Evolutionary conservation across 2,888 invertebrate genomes (phyloP), one percentile per base, ranked within the genome.

Genomic region (Kryphioiulus occultus): DNA sequence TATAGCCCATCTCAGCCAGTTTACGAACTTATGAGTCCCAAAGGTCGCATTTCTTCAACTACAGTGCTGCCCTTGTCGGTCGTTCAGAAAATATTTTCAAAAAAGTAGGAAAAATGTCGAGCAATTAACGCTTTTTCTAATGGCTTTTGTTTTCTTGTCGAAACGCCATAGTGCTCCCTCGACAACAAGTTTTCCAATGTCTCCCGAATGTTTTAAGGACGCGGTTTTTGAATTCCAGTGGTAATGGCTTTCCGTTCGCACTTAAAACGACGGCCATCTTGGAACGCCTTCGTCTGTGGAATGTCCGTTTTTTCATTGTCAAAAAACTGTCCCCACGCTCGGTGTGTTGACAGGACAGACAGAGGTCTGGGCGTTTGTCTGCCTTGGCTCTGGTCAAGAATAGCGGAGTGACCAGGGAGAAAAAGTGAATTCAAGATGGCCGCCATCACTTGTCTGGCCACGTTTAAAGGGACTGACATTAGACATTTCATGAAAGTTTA

Each of bases 221-320:
- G 78, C 78, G 30, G 15, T 78, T 78, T 78, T 30, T 3, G 78
- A 78, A 78, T 78, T 78, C 78, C 78, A 78, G 12, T 30, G 78
- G 78, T 78, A 78, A 78, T 78, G 78, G 78, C 30, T 78, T 78
- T 78, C 78, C 78, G 78, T 78, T 78, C 30, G 78, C 30, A 78
- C 12, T 78, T 26, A 78, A 47, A 78, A 30, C 78, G 30, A 3
- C 78, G 30, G 78, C 78, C 78, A 78, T 78, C 15, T 78, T 78
- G 78, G 15, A 78, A 78, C 12, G 26, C 30, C 15, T 30, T 78
- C 26, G 78, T 30, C 78, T 78, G 30, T 12, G 30, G 78, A 78
- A 78, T 78, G 78, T 30, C 78, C 30, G 2, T 78, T 68, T 68
- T 78, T 78, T 78, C 15, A 15, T 78, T 35, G 2, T 35, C 35